These are phyloP conservation scores for Pleuronectes platessa DNA, from an alignment of 2,113 vertebrate genomes.

Conservation along the genomic window DNA sequence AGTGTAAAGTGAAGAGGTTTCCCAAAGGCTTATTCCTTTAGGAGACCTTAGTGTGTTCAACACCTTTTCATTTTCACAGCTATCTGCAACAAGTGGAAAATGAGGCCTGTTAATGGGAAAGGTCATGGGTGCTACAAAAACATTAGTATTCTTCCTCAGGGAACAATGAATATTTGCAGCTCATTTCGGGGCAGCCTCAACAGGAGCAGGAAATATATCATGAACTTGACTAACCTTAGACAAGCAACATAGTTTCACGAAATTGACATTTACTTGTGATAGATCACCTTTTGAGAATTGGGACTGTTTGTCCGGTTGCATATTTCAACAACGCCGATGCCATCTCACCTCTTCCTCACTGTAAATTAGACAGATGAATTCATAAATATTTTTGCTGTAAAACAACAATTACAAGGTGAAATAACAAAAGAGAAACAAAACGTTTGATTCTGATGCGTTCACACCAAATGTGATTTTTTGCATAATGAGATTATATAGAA, in stretches of 20 bases:
- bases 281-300: neutral
- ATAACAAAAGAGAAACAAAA: no score
- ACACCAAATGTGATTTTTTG: neutral
- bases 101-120: neutral
- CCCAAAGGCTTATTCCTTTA: neutral
- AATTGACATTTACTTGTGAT: neutral
- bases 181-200: neutral
- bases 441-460: no score
- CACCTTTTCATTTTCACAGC: slow-evolving; percentile 11
- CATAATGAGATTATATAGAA: neutral
- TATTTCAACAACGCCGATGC: no score
- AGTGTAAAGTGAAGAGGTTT: neutral
- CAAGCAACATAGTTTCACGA: neutral
- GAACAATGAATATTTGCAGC: slow-evolving; percentile 7
- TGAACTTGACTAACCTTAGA: neutral
- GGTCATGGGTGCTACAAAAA: slow-evolving; percentile 2
- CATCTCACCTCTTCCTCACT: no score
- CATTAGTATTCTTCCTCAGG: slow-evolving; percentile 11
- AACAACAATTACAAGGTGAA: no score
- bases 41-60: neutral
- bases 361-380: neutral
- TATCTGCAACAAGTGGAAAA: slow-evolving; percentile 5
- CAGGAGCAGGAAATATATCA: neutral
- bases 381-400: no score
- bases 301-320: neutral